Evolutionary conservation across 2,888 invertebrate genomes (phyloP).

Genomic region (Pseudeuparius sepicola): DNA sequence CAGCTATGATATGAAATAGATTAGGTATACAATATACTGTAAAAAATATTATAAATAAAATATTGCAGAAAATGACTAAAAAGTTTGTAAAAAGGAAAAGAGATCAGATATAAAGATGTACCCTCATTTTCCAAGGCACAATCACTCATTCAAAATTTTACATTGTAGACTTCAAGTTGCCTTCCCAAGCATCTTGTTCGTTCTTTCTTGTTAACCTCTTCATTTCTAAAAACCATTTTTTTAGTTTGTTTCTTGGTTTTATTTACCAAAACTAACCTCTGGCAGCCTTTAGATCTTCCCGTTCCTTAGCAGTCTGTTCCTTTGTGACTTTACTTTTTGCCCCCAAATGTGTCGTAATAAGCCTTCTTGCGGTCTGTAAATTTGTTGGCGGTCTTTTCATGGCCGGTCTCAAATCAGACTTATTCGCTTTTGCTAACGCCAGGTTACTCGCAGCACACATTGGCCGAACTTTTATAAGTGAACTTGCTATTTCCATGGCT

Average conservation of each 20-base stretch:
- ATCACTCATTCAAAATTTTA: too few relatives aligned
- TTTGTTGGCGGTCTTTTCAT: constrained; percentile 38
- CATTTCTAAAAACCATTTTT: constrained; percentile 34
- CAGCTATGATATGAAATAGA: too few relatives aligned
- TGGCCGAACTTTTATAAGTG: constrained; percentile 36
- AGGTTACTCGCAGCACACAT: constrained; percentile 33
- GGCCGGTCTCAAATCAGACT: constrained; percentile 35
- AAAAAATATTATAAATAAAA: too few relatives aligned
- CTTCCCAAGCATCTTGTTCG: constrained; percentile 39
- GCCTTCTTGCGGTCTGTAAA: constrained; percentile 36
- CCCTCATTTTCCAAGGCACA: too few relatives aligned
- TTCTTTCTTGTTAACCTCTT: constrained; percentile 32
- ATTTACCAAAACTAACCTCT: constrained; percentile 29
- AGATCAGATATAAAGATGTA: too few relatives aligned
- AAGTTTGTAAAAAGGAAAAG: too few relatives aligned
- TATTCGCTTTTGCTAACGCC: constrained; percentile 31
- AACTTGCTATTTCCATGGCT: constrained; percentile 32
- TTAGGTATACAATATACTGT: too few relatives aligned
- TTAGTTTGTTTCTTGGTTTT: background rate
- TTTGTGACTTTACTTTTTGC: constrained; percentile 33
- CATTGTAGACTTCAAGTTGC: constrained; percentile 29
- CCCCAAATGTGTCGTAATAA: constrained; percentile 37
- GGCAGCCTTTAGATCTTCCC: constrained; percentile 33
- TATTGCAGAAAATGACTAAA: too few relatives aligned
- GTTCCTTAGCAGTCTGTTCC: constrained; percentile 33